A percentile compares a stretch with the other conserved stretches of the same genome.
Conservation (phyloP, 1,140 invertebrate genomes). For the Chelonus insularis region DNA sequence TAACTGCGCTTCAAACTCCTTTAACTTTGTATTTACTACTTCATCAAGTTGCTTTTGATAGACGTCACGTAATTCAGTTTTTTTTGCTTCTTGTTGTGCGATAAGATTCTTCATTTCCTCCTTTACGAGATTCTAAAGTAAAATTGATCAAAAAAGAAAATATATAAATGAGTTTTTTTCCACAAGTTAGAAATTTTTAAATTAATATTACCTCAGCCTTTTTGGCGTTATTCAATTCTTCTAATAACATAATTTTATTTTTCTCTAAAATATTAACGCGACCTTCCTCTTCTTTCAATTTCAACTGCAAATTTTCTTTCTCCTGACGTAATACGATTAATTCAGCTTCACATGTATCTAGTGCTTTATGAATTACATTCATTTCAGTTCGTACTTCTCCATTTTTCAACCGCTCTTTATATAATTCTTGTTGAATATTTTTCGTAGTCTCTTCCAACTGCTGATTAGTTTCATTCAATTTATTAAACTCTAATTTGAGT, state of each 20-base stretch:
- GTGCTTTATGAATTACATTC: constrained; percentile 57
- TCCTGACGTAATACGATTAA: constrained; percentile 60
- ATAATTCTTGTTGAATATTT: constrained; percentile 48
- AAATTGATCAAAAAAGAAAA: no score
- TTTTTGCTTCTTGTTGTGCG: constrained; percentile 67
- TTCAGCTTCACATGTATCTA: constrained; percentile 63
- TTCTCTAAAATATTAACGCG: constrained; percentile 57
- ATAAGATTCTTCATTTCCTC: constrained; percentile 62
- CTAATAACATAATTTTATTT: constrained; percentile 58
- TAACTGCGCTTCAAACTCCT: constrained; percentile 76
- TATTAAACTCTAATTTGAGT: constrained; percentile 46
- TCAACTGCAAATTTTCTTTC: constrained; percentile 58
- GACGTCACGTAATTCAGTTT: constrained; percentile 69
- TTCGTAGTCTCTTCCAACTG: constrained; percentile 44
- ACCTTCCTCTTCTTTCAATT: constrained; percentile 61
- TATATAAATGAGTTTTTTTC: no score
- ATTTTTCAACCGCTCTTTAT: constrained; percentile 48
- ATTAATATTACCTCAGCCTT: constrained; percentile 57
- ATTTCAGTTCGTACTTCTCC: constrained; percentile 56
- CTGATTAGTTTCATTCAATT: constrained; percentile 45
- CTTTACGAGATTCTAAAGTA: constrained; percentile 59
- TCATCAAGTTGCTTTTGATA: constrained; percentile 81
- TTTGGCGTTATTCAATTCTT: constrained; percentile 55
- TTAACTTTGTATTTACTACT: constrained; percentile 73
- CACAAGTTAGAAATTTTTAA: no score